These are phyloP conservation scores for Alsophila aescularia DNA, from an alignment of 2,888 invertebrate genomes.

Conservation along the genomic window DNA sequence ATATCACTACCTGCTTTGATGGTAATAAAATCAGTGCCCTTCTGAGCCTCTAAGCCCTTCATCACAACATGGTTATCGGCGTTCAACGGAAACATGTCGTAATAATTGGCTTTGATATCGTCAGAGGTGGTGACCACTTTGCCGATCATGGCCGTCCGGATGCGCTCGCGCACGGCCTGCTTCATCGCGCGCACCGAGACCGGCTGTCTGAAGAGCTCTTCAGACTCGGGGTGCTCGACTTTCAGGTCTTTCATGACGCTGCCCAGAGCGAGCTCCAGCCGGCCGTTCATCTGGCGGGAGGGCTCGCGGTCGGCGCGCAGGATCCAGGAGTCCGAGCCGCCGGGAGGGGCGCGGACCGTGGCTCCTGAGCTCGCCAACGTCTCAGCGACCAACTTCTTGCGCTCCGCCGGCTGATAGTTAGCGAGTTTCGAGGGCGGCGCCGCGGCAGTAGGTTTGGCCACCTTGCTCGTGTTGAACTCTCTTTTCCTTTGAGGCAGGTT, in stretches of 20 bases:
- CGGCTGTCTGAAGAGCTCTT: neutral
- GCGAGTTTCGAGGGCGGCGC: conserved; percentile 44
- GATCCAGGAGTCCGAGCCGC: conserved; percentile 18
- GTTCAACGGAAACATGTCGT: conserved; percentile 51
- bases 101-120: conserved; percentile 53
- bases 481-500: conserved; percentile 25
- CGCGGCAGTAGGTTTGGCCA: conserved; percentile 46
- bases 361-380: conserved; percentile 33
- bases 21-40: neutral
- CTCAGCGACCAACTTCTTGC: conserved; percentile 40
- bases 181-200: conserved; percentile 55
- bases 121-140: conserved; percentile 49
- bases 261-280: conserved; percentile 71
- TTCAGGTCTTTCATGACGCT: conserved; percentile 60
- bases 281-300: conserved; percentile 55
- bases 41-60: conserved; percentile 35
- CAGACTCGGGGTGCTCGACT: conserved; percentile 7
- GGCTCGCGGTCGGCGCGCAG: conserved; percentile 52
- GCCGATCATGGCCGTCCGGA: conserved; percentile 58
- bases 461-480: conserved; percentile 50
- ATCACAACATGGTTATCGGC: conserved; percentile 57
- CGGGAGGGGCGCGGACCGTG: conserved; percentile 31
- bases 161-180: conserved; percentile 61
- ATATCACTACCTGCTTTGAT: conserved; percentile 35
- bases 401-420: conserved; percentile 38